Base-by-base conservation (phyloP, 2,113 vertebrate genomes). In the Ahaetulla prasina region DNA sequence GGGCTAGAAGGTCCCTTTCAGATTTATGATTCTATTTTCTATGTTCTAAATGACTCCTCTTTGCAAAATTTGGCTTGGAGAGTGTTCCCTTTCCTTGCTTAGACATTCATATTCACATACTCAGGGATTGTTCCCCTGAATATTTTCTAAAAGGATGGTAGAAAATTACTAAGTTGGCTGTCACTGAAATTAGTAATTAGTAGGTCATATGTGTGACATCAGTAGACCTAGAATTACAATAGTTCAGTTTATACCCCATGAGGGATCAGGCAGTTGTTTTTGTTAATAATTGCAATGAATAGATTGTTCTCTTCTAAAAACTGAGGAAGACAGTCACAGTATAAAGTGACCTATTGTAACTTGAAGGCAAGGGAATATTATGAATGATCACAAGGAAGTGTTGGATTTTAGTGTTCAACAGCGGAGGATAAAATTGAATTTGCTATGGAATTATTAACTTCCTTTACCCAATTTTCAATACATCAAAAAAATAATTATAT, bases 361-460 rank as follows among this genome's bases (percentile, higher is more conserved):
- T 86, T 80, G 85, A 35, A 93, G 25, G 53, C 47, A 84, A 11
- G 1, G 63, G 90, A 87, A 25, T 45, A 50, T 2, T 20, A 88
- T 22, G 91, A 95, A 92, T 80, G 52, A 89, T 49, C 90, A n/a
- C 4, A 85, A 47, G 47, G 88, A 91, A 91, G 85, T 23, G 14
- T 11, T 93, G 95, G 85, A 63, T 85, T 94, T 95, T 95, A 88
- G 23, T 39, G 23, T 90, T 91, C 85, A 92, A 63, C 30, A 87
- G 30, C 88, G 88, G 91, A 88, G 94, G 95, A 8, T 80, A 60
- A 68, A 91, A 85, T 47, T 54, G 22, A 30, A 89, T 94, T 92
- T 94, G 91, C 90, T 93, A 54, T 93, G 92, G 93, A 95, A 52
- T 52, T 52, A 52, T 52, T 22, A 95, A 93, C 88, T 10, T 85